Evolutionary conservation across 2,888 invertebrate species (phyloP).

Genomic region (Drosophila basisetae): DNA sequence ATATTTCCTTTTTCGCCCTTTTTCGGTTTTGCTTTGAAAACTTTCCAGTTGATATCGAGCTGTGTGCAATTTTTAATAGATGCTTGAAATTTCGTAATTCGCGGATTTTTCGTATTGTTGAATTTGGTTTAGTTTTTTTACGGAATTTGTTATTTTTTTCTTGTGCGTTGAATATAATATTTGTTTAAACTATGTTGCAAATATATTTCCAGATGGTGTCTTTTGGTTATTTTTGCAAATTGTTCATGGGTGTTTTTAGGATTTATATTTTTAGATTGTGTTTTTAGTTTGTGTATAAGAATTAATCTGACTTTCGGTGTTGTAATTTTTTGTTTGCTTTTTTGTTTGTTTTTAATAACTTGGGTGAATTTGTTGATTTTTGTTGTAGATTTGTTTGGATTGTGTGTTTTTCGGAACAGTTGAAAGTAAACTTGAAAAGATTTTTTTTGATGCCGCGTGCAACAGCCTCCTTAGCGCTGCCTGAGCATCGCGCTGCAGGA

Average conservation of each 20-base stretch:
- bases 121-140: conserved; percentile 29
- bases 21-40: conserved; percentile 43
- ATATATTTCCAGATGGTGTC: conserved; percentile 38
- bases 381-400: conserved; percentile 23
- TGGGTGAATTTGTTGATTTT: conserved; percentile 44
- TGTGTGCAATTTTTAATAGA: conserved; percentile 46
- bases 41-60: conserved; percentile 54
- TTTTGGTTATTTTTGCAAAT: conserved; percentile 44
- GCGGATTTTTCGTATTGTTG: conserved; percentile 18
- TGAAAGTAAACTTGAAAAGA: conserved; percentile 59
- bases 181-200: conserved; percentile 45
- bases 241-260: conserved; percentile 28
- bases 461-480: conserved; percentile 67
- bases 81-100: conserved; percentile 23
- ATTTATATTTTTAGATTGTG: conserved; percentile 22
- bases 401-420: conserved; percentile 43
- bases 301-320: conserved; percentile 81
- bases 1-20: conserved; percentile 39
- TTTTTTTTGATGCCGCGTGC: conserved; percentile 53
- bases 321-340: conserved; percentile 38
- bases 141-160: conserved; percentile 15
- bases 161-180: conserved; percentile 25
- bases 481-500: conserved; percentile 61
- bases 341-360: conserved; percentile 49
- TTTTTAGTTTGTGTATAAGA: conserved; percentile 54